These are phyloP conservation scores for Perodicticus potto DNA, from an alignment of 2,797 vertebrate species.

Conservation along the genomic window DNA sequence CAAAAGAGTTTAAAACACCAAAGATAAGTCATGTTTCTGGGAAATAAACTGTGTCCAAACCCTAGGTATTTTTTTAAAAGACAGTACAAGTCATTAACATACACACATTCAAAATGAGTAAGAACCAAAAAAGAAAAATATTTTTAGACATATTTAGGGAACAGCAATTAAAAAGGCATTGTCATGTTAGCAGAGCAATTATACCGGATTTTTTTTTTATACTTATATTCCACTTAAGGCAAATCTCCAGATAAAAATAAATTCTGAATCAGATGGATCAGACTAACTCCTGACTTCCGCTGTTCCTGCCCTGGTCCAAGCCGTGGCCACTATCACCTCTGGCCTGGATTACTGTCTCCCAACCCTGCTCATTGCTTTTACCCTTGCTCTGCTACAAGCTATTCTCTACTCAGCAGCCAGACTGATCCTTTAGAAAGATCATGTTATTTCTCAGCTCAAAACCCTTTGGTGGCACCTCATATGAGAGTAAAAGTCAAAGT, in stretches of 20 bases:
- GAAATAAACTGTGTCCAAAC: not conserved
- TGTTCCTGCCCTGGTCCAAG: not conserved
- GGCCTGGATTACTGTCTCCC: not conserved
- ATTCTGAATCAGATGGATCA: not conserved
- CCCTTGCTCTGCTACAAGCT: not conserved
- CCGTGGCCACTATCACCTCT: not conserved
- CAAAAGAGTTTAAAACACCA: conserved; percentile 41
- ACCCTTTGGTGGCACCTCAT: not conserved
- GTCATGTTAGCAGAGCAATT: not conserved
- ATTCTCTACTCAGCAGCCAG: not conserved
- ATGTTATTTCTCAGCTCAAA: not conserved
- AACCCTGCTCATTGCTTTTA: not conserved
- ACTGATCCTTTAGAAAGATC: not conserved
- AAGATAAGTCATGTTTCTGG: not conserved
- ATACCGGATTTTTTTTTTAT: not conserved
- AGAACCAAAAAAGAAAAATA: conserved; percentile 13
- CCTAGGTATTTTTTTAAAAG: not conserved
- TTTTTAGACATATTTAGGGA: conserved; percentile 1
- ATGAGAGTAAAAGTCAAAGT: not conserved
- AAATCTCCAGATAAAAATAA: conserved; percentile 4
- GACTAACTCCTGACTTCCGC: not conserved
- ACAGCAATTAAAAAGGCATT: conserved; percentile 32
- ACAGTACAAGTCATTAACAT: conserved; percentile 9
- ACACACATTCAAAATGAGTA: not conserved
- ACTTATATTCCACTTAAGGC: not conserved